Conservation (phyloP, 2,797 vertebrate genomes). For the Otus scops region DNA sequence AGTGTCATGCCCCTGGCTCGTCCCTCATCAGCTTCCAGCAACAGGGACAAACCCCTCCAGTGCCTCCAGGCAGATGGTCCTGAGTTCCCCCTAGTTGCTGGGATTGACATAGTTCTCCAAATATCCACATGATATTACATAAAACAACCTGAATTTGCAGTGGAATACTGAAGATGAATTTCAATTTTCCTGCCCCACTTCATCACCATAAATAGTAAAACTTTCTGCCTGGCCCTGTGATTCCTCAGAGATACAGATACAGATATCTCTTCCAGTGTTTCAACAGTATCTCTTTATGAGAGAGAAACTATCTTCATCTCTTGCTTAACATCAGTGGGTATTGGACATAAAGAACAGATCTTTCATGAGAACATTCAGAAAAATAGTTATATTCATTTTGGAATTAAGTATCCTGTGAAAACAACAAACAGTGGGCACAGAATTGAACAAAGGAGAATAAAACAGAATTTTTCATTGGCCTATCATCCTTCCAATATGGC, state of each 20-base stretch:
- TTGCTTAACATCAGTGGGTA: not conserved
- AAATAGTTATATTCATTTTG: not conserved
- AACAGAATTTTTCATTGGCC: not conserved
- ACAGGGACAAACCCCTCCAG: not conserved
- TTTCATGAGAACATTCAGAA: not conserved
- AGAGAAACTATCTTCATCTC: not conserved
- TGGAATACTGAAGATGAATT: not conserved
- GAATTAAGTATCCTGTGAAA: not conserved
- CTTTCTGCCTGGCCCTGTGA: not conserved
- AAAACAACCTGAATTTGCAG: not conserved
- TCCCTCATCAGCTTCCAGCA: not conserved
- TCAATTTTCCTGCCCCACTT: not conserved
- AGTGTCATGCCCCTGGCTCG: not conserved
- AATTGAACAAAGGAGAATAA: not conserved
- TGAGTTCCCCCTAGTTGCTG: not conserved
- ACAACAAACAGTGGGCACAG: not conserved
- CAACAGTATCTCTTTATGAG: not conserved
- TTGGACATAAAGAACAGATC: not conserved
- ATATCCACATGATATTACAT: not conserved
- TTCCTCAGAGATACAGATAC: not conserved
- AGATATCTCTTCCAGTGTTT: not conserved
- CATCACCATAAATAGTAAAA: not conserved
- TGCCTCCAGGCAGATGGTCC: not conserved
- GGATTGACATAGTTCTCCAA: not conserved
- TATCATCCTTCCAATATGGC: not conserved